Evolutionary conservation across 2,797 vertebrate species (phyloP).

Genomic region (Rhinophrynus dorsalis): DNA sequence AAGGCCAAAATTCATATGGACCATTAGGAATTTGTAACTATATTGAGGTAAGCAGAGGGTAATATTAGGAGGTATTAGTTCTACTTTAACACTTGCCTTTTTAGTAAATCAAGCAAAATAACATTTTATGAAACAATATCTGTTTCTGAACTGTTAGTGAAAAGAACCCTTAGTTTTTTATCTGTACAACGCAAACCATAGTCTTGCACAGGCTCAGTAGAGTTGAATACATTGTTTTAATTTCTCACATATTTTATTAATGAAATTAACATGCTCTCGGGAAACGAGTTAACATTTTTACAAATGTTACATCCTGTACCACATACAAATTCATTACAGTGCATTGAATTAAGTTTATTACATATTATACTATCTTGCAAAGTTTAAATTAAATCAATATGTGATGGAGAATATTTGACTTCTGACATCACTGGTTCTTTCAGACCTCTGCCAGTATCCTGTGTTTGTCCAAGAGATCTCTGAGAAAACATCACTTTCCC

Average conservation of each 20-base stretch:
- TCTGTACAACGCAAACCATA: too few species aligned
- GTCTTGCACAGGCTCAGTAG: too few species aligned
- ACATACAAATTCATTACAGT: conserved; percentile 27
- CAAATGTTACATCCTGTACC: neutral
- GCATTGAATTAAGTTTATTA: conserved; percentile 49
- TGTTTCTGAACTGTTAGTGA: too few species aligned
- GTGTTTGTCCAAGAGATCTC: conserved; percentile 68
- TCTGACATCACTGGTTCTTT: conserved; percentile 58
- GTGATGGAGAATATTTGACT: conserved; percentile 60
- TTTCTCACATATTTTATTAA: neutral
- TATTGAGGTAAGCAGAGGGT: too few species aligned
- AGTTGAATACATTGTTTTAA: neutral
- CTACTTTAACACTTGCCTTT: too few species aligned
- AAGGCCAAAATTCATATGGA: too few species aligned
- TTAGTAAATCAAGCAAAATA: too few species aligned
- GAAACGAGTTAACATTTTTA: conserved; percentile 8
- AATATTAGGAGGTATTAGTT: too few species aligned
- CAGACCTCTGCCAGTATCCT: conserved; percentile 62
- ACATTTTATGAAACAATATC: too few species aligned
- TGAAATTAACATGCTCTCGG: too few species aligned
- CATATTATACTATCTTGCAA: conserved; percentile 49
- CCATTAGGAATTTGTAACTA: too few species aligned
- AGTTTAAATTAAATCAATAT: conserved; percentile 56
- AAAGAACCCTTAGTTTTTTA: too few species aligned
- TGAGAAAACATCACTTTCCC: conserved; percentile 62